These are phyloP conservation scores for Pseudochirops cupreus DNA, from an alignment of 2,797 vertebrate genomes.

Conservation along the genomic window DNA sequence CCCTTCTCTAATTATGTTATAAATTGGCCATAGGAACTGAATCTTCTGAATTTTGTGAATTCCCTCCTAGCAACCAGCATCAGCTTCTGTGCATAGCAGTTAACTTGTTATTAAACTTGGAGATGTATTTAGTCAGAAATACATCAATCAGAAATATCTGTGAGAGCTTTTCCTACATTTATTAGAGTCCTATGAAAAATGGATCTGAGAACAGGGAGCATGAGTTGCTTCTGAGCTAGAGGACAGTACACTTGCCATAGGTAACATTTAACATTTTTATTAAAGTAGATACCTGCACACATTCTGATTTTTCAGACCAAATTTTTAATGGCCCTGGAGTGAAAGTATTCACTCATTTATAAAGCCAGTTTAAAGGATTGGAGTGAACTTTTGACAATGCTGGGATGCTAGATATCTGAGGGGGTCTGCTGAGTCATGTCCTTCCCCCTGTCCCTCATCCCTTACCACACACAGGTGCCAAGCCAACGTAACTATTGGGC, in stretches of 20 bases:
- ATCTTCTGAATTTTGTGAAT: not conserved
- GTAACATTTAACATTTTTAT: conserved; percentile 4
- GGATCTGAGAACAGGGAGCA: not conserved
- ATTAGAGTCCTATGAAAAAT: not conserved
- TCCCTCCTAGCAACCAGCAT: not conserved
- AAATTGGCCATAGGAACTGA: not conserved
- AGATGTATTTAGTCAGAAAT: not conserved
- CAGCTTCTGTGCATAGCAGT: not conserved
- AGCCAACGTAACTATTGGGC: conserved; percentile 97
- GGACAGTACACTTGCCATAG: not conserved
- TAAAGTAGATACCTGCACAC: not conserved
- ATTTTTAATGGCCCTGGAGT: not conserved
- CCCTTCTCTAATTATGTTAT: not conserved
- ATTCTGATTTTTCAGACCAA: not conserved
- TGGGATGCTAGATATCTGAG: not conserved
- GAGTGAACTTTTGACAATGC: not conserved
- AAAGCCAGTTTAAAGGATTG: conserved; percentile 14
- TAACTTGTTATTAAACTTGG: not conserved
- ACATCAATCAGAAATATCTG: not conserved
- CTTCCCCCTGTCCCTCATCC: not conserved
- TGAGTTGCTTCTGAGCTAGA: not conserved
- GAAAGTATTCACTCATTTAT: not conserved
- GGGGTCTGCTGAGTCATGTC: not conserved
- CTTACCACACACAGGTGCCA: conserved; percentile 91
- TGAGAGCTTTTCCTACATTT: conserved; percentile 14